Evolutionary conservation across 2,113 vertebrate species (phyloP).

Genomic region (Cromileptes altivelis): DNA sequence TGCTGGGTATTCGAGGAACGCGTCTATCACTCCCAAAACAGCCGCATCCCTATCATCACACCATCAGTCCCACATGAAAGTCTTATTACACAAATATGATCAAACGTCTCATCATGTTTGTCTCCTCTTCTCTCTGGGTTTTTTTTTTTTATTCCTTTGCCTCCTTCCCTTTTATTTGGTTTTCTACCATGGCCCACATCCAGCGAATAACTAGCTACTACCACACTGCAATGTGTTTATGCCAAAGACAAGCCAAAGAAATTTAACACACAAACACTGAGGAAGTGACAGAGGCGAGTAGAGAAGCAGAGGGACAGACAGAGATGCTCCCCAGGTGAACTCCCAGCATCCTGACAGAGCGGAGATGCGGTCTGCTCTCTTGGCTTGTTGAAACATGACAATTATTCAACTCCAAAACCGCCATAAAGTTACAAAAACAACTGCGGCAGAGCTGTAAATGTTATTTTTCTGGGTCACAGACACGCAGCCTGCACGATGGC

Average conservation of each 20-base stretch:
- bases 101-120: neutral
- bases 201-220: slow-evolving; percentile 61
- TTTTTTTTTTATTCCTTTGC: slow-evolving; percentile 13
- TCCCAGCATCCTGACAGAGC: slow-evolving; percentile 48
- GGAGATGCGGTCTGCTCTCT: slow-evolving; percentile 47
- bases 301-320: neutral
- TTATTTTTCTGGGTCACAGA: slow-evolving; percentile 32
- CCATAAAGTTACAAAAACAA: slow-evolving; percentile 41
- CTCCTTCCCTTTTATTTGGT: neutral
- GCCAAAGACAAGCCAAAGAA: slow-evolving; percentile 68
- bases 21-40: neutral
- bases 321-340: slow-evolving; percentile 65
- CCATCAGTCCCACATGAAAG: neutral
- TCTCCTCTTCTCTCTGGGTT: neutral
- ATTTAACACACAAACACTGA: slow-evolving; percentile 51
- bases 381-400: slow-evolving; percentile 62
- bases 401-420: slow-evolving; percentile 45
- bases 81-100: neutral
- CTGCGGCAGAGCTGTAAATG: slow-evolving; percentile 22
- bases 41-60: neutral
- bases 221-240: slow-evolving; percentile 62
- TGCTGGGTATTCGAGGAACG: neutral
- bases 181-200: slow-evolving; percentile 42
- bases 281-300: neutral
- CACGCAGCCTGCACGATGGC: neutral